Base-by-base conservation (phyloP, 2,888 invertebrate genomes). In the Oeneis ivallda region DNA sequence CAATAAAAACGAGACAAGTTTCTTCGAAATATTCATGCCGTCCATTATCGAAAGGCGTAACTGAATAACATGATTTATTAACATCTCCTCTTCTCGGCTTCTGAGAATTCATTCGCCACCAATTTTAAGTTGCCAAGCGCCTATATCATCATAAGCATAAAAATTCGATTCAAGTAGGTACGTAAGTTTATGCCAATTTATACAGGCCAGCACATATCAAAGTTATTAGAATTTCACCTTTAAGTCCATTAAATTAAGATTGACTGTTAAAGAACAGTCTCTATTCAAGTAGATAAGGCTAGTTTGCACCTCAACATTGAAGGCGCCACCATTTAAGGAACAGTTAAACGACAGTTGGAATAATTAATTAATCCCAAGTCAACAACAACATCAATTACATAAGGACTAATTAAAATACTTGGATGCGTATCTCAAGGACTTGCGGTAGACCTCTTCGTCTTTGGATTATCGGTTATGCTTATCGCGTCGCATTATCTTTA, bases 401-500 rank as follows among this genome's bases (percentile, higher is more conserved):
- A 74, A 74, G 72, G 71, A 72, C 79, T 82, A 81, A 77, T 84
- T 84, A 81, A 83, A 83, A 81, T 82, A 79, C 80, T 81, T 81
- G 76, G 66, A 50, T 68, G 60, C 54, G 58, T 72, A 69, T 66
- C 63, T 63, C 45, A 58, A 62, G 47, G 61, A 65, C 60, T 62
- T 57, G 57, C 52, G 32, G 43, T 54, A 26, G 32, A 66, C 37
- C 26, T 62, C 39, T 64, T 65, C 66, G 53, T 67, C 58, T 62
- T 70, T 66, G 41, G 52, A 47, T 65, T 70, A 68, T 63, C 57
- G 32, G 37, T 62, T 61, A 57, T 43, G 56, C 64, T 66, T 69
- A 69, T 69, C 62, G 19, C 39, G 17, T 60, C 43, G 34, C 41
- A 39, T 64, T 65, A 65, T 65, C 65, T 65, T 56, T 60, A 65